Evolutionary conservation across 1,140 invertebrate genomes (phyloP).

Genomic region (Coelopa frigida): DNA sequence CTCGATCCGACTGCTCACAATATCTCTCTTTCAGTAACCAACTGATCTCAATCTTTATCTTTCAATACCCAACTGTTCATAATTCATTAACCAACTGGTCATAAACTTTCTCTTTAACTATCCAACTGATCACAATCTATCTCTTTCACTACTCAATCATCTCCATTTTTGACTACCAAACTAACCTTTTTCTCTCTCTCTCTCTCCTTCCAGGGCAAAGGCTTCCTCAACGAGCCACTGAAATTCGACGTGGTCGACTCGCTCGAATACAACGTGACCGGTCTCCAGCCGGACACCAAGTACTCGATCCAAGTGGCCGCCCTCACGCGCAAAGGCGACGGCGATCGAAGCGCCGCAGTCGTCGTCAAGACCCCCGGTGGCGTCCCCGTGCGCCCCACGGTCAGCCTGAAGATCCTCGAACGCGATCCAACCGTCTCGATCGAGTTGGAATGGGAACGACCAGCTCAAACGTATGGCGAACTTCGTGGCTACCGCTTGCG

Average conservation of each 20-base stretch:
- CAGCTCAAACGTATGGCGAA: constrained; percentile 79
- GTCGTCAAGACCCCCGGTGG: constrained; percentile 86
- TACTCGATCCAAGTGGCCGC: constrained; percentile 93
- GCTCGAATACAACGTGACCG: constrained; percentile 75
- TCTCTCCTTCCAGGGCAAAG: constrained; percentile 55
- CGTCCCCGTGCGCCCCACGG: constrained; percentile 78
- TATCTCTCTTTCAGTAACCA: too few relatives aligned
- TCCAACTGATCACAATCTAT: too few relatives aligned
- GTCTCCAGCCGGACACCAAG: constrained; percentile 84
- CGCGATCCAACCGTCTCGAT: constrained; percentile 77
- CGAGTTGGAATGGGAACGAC: constrained; percentile 84
- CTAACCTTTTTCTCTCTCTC: neutral
- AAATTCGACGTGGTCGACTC: constrained; percentile 76
- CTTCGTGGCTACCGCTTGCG: constrained; percentile 76
- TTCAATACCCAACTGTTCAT: too few relatives aligned
- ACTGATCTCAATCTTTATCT: too few relatives aligned
- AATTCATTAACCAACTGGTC: too few relatives aligned
- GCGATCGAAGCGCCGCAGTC: constrained; percentile 74
- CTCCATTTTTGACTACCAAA: neutral
- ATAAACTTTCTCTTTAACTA: too few relatives aligned
- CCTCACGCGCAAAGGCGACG: constrained; percentile 89
- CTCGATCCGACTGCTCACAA: too few relatives aligned
- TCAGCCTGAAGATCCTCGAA: constrained; percentile 75
- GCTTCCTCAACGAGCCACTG: constrained; percentile 73
- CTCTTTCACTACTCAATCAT: neutral